Evolutionary conservation across 2,113 vertebrate genomes (phyloP), one percentile per base, ranked within the genome.

Genomic region (Camelus bactrianus): DNA sequence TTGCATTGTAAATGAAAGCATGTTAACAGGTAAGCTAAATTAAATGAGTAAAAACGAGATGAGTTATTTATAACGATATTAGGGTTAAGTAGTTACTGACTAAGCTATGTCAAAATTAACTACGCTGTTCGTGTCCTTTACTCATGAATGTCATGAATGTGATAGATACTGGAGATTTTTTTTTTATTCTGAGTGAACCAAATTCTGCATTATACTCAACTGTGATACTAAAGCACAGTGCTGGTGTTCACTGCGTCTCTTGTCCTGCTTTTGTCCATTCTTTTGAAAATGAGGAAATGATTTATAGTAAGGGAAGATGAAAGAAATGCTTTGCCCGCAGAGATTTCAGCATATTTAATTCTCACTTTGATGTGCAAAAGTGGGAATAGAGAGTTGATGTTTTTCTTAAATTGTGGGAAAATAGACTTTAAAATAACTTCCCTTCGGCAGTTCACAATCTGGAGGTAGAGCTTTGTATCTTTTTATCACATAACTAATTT

Each of bases 1-100:
- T 95, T 99, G 99, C 98, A 99, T 99, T 88, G 99, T 99, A 93
- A 99, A 99, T 95, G 99, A 99, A 98, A 99, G 99, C 99, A 99
- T 99, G 99, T 98, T 99, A 97, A 99, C 99, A 99, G 99, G 99
- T 99, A 98, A 97, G 46, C 80, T 72, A 60, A 94, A 77, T 56
- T 30, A 72, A 87, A 46, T 93, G 60, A 79, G 13, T 38, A 64
- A 46, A 54, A 67, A 32, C 20, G 8, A 28, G 14, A 14, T 28
- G 11, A 56, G 22, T 92, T 93, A 20, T 83, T 95, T 62, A 38
- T 92, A 56, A 42, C 77, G n/a, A 24, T 87, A 20, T 4, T 91
- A 72, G 11, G 35, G 42, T 94, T 80, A 90, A 87, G 70, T 95
- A 64, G 62, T 81, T 90, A 62, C 50, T 80, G 56, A 75, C 89